Percentiles rank a stretch among this genome's conserved stretches.
These are phyloP conservation scores for Metopolophium dirhodum DNA, from an alignment of 1,140 invertebrate genomes.

Conservation along the genomic window DNA sequence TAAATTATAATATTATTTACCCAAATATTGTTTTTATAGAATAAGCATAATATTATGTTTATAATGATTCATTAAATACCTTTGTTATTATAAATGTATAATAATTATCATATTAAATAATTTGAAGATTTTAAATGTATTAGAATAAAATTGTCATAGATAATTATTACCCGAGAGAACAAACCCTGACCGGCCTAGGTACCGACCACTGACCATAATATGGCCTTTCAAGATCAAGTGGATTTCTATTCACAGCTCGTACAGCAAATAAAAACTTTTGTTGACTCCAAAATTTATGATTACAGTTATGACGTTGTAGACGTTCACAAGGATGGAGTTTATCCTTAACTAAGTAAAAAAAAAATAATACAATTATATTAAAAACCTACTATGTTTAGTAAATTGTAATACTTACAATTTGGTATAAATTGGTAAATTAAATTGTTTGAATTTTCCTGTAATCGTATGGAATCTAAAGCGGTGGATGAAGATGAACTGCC, in stretches of 20 bases:
- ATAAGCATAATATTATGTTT: too few relatives aligned
- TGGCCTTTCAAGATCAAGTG: not conserved
- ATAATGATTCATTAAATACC: too few relatives aligned
- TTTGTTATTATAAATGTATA: too few relatives aligned
- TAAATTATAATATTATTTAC: too few relatives aligned
- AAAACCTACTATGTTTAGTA: not conserved
- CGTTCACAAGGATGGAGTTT: not conserved
- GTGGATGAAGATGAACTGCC: not conserved
- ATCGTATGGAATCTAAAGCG: not conserved
- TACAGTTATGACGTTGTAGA: too few relatives aligned
- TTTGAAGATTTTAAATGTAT: too few relatives aligned
- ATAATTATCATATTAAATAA: too few relatives aligned
- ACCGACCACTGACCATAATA: not conserved
- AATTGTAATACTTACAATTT: not conserved
- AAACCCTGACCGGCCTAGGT: conserved; percentile 63
- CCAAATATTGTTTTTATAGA: too few relatives aligned
- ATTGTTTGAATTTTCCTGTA: conserved; percentile 1
- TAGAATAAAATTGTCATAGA: too few relatives aligned
- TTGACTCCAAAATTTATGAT: not conserved
- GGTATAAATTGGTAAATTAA: not conserved
- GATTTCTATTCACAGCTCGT: conserved; percentile 39
- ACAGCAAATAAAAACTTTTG: conserved; percentile 22
- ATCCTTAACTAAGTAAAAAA: not conserved
- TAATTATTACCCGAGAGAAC: conserved; percentile 52
- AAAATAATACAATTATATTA: not conserved